These are phyloP conservation scores for Neostethus bicornis DNA, from an alignment of 2,797 vertebrate species.

Conservation along the genomic window DNA sequence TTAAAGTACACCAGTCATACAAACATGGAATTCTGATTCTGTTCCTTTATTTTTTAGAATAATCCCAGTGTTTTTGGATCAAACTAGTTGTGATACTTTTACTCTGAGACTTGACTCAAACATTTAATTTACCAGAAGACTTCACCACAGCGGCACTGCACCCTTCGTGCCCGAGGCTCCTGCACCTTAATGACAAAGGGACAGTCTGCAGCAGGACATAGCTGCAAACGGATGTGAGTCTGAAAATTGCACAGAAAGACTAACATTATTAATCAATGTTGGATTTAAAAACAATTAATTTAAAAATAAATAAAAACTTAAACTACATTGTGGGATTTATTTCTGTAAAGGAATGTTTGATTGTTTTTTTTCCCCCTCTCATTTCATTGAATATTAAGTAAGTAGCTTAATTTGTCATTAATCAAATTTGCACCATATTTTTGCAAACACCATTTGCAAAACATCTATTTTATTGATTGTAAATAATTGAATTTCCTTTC, in stretches of 20 bases:
- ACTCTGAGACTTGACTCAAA: neutral
- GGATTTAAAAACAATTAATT: neutral
- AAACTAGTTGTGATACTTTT: neutral
- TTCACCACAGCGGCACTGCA: constrained; percentile 96
- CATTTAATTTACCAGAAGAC: constrained; percentile 92
- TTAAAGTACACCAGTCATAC: neutral
- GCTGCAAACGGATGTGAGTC: constrained; percentile 98
- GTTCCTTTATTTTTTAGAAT: neutral
- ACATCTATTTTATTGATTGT: no score
- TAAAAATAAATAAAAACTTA: neutral
- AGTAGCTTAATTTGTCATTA: neutral
- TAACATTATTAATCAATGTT: neutral
- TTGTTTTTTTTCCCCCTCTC: neutral
- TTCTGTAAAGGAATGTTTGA: neutral
- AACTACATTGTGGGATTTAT: neutral
- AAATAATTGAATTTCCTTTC: neutral
- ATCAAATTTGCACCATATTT: no score
- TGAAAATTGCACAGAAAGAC: constrained; percentile 12
- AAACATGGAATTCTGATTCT: no score
- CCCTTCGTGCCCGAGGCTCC: constrained; percentile 94
- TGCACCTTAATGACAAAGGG: constrained; percentile 98
- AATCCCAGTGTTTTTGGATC: neutral
- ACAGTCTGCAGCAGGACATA: constrained; percentile 97
- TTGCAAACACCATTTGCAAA: constrained; percentile 1
- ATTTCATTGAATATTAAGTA: no score